phyloP scores from a whole-genome alignment of 2,113 vertebrate genomes.

The Gambusia affinis region DNA sequence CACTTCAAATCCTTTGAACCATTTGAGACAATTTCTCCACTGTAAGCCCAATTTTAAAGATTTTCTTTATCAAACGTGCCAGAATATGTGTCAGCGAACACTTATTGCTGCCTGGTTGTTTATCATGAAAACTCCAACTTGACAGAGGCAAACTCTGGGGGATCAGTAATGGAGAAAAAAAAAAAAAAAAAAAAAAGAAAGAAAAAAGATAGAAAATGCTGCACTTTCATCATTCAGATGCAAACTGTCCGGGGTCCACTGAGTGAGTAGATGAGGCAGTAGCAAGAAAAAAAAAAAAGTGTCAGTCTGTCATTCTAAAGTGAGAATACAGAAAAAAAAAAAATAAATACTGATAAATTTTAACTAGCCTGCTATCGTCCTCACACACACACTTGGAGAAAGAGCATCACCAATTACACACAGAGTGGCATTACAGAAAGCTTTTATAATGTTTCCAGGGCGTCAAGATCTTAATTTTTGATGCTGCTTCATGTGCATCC shows the following conservation, averaged over 20 bases:
- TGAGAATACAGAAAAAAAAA: slow-evolving; percentile 25
- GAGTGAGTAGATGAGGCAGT: slow-evolving; percentile 39
- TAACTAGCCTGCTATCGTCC: slow-evolving; percentile 44
- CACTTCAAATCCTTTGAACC: slow-evolving; percentile 76
- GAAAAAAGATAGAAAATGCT: slow-evolving; percentile 19
- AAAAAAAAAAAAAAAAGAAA: background rate
- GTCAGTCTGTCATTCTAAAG: slow-evolving; percentile 54
- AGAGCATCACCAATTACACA: slow-evolving; percentile 68
- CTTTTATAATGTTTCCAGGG: slow-evolving; percentile 75
- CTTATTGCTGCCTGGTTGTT: slow-evolving; percentile 51
- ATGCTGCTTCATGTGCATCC: slow-evolving; percentile 68
- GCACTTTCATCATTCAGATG: slow-evolving; percentile 52
- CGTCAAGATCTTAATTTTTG: slow-evolving; percentile 77
- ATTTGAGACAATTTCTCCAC: slow-evolving; percentile 74
- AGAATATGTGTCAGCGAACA: slow-evolving; percentile 57
- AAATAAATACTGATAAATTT: slow-evolving; percentile 60
- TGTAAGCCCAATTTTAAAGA: slow-evolving; percentile 64
- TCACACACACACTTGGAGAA: slow-evolving; percentile 41
- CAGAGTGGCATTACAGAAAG: slow-evolving; percentile 64
- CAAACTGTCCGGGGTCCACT: slow-evolving; percentile 36
- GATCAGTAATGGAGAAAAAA: slow-evolving; percentile 37
- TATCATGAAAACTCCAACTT: slow-evolving; percentile 50
- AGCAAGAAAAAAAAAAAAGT: slow-evolving; percentile 19
- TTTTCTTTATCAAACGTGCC: slow-evolving; percentile 59
- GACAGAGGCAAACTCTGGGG: slow-evolving; percentile 41